phyloP scores from a whole-genome alignment of 2,888 invertebrate genomes.

The Tridacna crocea region DNA sequence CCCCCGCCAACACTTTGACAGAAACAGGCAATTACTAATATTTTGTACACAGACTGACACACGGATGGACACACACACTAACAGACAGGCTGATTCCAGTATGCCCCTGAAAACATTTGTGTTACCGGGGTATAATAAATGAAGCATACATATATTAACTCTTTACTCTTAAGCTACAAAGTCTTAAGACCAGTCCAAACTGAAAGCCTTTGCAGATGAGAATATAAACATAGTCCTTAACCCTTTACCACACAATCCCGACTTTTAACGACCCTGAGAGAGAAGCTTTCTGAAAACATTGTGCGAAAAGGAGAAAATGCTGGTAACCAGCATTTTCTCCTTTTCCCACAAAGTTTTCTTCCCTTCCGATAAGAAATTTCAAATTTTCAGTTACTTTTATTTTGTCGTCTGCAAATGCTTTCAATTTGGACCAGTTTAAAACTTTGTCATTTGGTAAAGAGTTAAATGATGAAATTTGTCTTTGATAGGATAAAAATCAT shows the following conservation, averaged over 20 bases:
- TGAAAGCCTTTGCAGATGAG: neutral
- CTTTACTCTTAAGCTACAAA: neutral
- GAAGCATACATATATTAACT: too few species aligned
- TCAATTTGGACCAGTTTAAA: neutral
- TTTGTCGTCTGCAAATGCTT: neutral
- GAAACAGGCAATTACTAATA: too few species aligned
- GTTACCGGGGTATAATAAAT: too few species aligned
- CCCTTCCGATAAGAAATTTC: neutral
- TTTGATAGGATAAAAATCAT: too few species aligned
- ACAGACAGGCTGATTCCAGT: too few species aligned
- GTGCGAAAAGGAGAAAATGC: neutral
- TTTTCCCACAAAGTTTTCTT: conserved; percentile 7
- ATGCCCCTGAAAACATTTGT: too few species aligned
- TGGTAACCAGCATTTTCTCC: neutral
- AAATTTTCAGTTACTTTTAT: neutral
- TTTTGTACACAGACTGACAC: too few species aligned
- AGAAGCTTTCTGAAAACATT: neutral
- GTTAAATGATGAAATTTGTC: too few species aligned
- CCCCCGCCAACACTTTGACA: too few species aligned
- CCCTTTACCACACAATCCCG: neutral
- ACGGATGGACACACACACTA: too few species aligned
- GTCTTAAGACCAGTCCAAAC: too few species aligned
- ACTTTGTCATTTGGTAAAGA: neutral
- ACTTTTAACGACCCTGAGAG: neutral
- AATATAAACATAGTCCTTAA: neutral